Evolutionary conservation across 1,140 invertebrate species (phyloP).

Genomic region (Ridgeia piscesae): DNA sequence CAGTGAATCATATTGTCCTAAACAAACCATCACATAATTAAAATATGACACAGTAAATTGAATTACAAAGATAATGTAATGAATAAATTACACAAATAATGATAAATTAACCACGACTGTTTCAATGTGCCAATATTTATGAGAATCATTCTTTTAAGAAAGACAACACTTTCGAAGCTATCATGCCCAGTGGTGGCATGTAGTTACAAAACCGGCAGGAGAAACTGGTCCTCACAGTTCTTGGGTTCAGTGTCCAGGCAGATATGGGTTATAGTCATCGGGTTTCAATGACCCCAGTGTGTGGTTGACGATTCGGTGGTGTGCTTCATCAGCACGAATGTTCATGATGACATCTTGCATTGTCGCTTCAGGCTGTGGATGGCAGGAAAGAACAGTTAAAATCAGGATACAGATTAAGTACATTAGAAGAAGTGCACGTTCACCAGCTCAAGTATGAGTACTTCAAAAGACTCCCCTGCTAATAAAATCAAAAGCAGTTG

Average conservation of each 20-base stretch:
- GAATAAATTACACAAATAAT: background rate
- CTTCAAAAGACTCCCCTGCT: too few species aligned
- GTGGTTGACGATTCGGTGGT: conserved; percentile 56
- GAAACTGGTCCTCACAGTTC: background rate
- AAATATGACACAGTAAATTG: background rate
- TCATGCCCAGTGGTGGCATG: background rate
- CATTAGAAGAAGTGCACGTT: background rate
- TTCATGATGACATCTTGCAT: conserved; percentile 53
- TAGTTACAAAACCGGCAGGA: background rate
- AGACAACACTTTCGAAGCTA: background rate
- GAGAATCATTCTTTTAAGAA: too few species aligned
- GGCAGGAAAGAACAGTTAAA: background rate
- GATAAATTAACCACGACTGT: background rate
- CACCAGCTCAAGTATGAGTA: background rate
- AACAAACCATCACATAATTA: background rate
- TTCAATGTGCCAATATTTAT: background rate
- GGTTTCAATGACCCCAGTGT: conserved; percentile 47
- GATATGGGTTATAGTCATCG: conserved; percentile 52
- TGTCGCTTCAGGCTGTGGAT: conserved; percentile 40
- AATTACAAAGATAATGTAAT: background rate
- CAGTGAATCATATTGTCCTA: background rate
- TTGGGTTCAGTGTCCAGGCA: conserved; percentile 44
- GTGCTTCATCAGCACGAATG: conserved; percentile 55
- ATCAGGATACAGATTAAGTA: too few species aligned
- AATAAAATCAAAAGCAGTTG: too few species aligned